A percentile compares a stretch with the other conserved stretches of the same genome.
These are phyloP conservation scores for Drosophila cracens DNA, from an alignment of 2,888 invertebrate genomes.

Conservation along the genomic window DNA sequence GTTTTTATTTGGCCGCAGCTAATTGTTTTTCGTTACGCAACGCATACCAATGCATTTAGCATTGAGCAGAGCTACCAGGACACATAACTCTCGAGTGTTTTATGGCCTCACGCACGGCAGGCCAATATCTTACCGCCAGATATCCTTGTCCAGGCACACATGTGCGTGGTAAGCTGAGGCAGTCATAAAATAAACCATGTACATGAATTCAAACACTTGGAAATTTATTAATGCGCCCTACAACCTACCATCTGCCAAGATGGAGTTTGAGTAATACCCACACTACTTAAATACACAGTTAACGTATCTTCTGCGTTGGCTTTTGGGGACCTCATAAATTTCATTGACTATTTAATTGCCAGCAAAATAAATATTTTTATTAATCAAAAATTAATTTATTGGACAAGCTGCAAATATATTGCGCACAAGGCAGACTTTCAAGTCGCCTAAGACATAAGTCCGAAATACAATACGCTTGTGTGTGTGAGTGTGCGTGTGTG, in stretches of 20 bases:
- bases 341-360: constrained; percentile 46
- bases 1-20: constrained; percentile 74
- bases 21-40: constrained; percentile 79
- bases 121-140: constrained; percentile 69
- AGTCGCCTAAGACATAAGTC: constrained; percentile 6
- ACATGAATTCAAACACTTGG: constrained; percentile 64
- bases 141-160: constrained; percentile 49
- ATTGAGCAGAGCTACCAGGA: constrained; percentile 42
- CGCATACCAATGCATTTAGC: constrained; percentile 78
- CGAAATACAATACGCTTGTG: constrained; percentile 32
- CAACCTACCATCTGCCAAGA: constrained; percentile 3
- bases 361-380: constrained; percentile 59
- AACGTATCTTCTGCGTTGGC: constrained; percentile 34
- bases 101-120: constrained; percentile 76
- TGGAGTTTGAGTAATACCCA: constrained; percentile 31
- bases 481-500: constrained; percentile 4
- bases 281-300: constrained; percentile 43
- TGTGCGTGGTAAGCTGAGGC: constrained; percentile 60
- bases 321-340: constrained; percentile 39
- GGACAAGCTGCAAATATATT: constrained; percentile 11
- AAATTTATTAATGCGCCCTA: constrained; percentile 69
- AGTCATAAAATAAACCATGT: constrained; percentile 68
- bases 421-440: not conserved
- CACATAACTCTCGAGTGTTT: constrained; percentile 74
- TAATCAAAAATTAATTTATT: constrained; percentile 56